Evolutionary conservation across 2,113 vertebrate genomes (phyloP), one percentile per base, ranked within the genome.

Genomic region (Chaenogobius annularis): DNA sequence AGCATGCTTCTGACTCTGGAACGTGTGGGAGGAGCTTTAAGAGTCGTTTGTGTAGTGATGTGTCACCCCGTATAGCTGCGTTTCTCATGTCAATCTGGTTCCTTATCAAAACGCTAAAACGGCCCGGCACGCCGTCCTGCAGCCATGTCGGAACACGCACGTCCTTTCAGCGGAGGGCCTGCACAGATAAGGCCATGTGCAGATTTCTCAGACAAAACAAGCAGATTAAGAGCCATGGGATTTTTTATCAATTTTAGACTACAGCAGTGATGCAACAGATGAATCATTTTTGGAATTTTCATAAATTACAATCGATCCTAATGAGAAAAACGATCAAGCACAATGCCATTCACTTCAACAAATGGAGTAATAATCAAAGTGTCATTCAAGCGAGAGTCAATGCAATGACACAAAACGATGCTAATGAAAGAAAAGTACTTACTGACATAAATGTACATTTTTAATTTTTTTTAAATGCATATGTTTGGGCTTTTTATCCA

Each of bases 151-250:
- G 26, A 59, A 80, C 82, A 72, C 3, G 75, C 13, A 63, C 73
- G 76, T 79, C 65, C 7, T 81, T 56, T 87, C 62, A 77, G 73
- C 77, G 71, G 59, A 69, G 69, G 75, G 70, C 69, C 76, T 83
- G 47, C 12, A 3, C 3, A 77, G 87, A 87, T 87, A 88, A 88
- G 64, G 69, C 6, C 44, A 66, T 78, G 67, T 61, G 72, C 72
- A 83, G 83, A 88, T 90, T 87, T 63, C 85, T 73, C 14, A 83
- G 83, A 88, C 83, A 66, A 82, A 88, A 69, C 44, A 8, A 5
- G 37, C 80, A 85, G 89, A 92, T 90, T 88, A 89, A 75, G 66
- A 72, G 63, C 17, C 0, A 69, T 66, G 69, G 65, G 84, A 71
- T 83, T 58, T n/a, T 88, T 84, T 81, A 58, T 80, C 35, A 83